Evolutionary conservation across 2,797 vertebrate genomes (phyloP).

Genomic region (Chanos chanos): DNA sequence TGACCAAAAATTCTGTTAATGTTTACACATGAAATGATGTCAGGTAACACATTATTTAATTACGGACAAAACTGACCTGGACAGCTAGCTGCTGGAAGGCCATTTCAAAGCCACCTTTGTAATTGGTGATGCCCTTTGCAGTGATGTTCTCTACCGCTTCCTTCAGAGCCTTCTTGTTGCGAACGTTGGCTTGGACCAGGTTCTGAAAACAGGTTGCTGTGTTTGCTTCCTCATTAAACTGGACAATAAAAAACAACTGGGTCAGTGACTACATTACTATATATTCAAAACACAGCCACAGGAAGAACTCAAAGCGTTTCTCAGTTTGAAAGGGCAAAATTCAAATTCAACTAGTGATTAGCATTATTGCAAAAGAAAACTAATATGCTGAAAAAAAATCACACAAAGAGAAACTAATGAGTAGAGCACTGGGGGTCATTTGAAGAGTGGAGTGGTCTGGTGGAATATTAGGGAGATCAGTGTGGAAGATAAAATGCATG

Average conservation of each 20-base stretch:
- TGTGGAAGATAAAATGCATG: neutral
- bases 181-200: constrained; percentile 95
- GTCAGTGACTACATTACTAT: constrained; percentile 29
- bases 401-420: no score
- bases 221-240: constrained; percentile 89
- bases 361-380: no score
- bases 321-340: no score
- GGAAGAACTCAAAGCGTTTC: no score
- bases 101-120: constrained; percentile 87
- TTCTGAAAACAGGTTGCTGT: constrained; percentile 87
- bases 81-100: constrained; percentile 86
- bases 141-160: constrained; percentile 84
- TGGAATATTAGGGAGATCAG: constrained; percentile 8
- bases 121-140: constrained; percentile 93
- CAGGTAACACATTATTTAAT: neutral
- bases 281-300: neutral
- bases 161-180: constrained; percentile 93
- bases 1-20: neutral
- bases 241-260: constrained; percentile 34
- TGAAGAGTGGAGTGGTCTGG: neutral
- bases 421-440: constrained; percentile 5
- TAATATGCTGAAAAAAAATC: no score
- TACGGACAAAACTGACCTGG: constrained; percentile 68
- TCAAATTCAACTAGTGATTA: no score
- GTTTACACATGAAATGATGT: neutral